Evolutionary conservation across 2,888 invertebrate species (phyloP).

Genomic region (Lamellibrachia columna): DNA sequence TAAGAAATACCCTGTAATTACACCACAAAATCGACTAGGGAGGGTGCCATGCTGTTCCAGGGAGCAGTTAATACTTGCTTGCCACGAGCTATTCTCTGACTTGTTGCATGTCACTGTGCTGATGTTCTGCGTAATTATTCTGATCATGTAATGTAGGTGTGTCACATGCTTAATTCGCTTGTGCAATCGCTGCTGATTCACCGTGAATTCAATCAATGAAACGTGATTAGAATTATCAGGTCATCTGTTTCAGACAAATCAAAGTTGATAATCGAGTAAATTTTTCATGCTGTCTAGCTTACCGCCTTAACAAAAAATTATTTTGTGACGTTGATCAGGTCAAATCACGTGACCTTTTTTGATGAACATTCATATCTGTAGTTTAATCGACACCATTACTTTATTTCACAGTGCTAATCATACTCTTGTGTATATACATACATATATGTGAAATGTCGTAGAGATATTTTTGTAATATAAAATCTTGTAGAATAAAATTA

Average conservation of each 20-base stretch:
- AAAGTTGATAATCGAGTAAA: neutral
- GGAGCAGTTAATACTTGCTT: too few species aligned
- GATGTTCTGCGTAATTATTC: neutral
- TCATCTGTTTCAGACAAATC: neutral
- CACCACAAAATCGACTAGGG: too few species aligned
- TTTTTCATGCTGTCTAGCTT: neutral
- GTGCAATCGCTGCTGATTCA: neutral
- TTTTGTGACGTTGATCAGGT: neutral
- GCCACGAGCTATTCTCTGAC: too few species aligned
- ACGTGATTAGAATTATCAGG: neutral
- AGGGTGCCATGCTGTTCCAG: too few species aligned
- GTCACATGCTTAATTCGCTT: neutral
- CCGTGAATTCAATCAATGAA: neutral
- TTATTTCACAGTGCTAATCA: neutral
- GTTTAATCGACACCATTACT: neutral
- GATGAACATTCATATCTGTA: neutral
- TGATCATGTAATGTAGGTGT: neutral
- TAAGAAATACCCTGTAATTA: too few species aligned
- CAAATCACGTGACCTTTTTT: neutral
- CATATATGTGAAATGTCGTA: neutral
- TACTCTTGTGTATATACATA: neutral
- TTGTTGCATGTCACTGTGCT: neutral
- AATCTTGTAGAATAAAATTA: neutral
- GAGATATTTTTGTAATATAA: conserved; percentile 12
- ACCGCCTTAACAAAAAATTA: neutral